A percentile compares a stretch with the other conserved stretches of the same genome.
Evolutionary conservation across 1,140 invertebrate genomes (phyloP).

Genomic region (Thrips palmi): DNA sequence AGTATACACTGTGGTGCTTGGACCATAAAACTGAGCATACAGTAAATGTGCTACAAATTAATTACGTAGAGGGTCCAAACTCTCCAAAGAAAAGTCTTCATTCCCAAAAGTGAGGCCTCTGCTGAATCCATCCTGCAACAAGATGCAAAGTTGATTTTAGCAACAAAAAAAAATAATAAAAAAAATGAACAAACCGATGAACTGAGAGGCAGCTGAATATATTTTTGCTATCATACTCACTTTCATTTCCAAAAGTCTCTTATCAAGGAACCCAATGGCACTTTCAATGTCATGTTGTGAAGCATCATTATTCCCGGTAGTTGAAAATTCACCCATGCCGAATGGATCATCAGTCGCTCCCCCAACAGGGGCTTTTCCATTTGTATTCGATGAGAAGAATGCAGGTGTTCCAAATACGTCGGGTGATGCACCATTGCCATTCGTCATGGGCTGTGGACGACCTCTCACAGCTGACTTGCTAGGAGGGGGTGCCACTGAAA

Average conservation of each 20-base stretch:
- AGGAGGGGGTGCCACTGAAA: slow-evolving; percentile 16
- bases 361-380: slow-evolving; percentile 5
- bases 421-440: slow-evolving; percentile 7
- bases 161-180: slow-evolving; percentile 14
- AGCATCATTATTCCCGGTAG: slow-evolving; percentile 24
- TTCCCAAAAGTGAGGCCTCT: slow-evolving; percentile 56
- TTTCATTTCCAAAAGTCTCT: slow-evolving; percentile 66
- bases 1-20: no score
- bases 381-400: slow-evolving; percentile 8
- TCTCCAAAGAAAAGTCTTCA: slow-evolving; percentile 72
- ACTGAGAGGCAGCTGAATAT: not conserved
- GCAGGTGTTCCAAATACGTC: slow-evolving; percentile 15
- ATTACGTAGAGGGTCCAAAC: slow-evolving; percentile 55
- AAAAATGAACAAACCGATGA: not conserved
- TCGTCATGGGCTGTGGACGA: slow-evolving; percentile 5
- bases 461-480: slow-evolving; percentile 12
- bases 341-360: slow-evolving; percentile 33
- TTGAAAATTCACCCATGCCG: slow-evolving; percentile 60
- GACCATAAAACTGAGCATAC: no score
- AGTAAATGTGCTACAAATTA: no score
- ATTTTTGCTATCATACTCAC: slow-evolving; percentile 23
- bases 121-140: slow-evolving; percentile 60
- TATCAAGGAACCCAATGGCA: slow-evolving; percentile 56
- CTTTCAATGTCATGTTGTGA: slow-evolving; percentile 40
- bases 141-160: slow-evolving; percentile 9